These are phyloP conservation scores for Pterois miles DNA, from an alignment of 2,797 vertebrate genomes.

Conservation along the genomic window DNA sequence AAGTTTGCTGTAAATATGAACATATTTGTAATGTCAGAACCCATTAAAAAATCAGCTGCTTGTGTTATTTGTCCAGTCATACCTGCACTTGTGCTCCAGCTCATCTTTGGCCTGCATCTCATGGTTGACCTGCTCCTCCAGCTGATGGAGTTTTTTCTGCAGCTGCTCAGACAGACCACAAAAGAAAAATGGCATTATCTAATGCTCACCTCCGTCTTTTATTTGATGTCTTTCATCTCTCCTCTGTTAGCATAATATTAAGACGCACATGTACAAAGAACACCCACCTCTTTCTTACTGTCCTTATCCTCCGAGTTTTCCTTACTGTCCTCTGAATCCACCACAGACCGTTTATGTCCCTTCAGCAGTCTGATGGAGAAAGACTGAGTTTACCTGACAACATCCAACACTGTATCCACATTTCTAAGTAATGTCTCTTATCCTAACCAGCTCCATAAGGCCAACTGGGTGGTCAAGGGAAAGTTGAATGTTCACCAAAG, in stretches of 20 bases:
- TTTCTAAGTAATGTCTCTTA: background rate
- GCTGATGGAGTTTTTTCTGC: conserved; percentile 87
- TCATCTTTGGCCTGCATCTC: conserved; percentile 96
- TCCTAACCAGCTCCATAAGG: background rate
- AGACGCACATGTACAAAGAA: background rate
- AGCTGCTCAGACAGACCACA: conserved; percentile 84
- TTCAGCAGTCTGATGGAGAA: conserved; percentile 73
- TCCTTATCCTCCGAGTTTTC: conserved; percentile 66
- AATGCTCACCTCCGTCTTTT: background rate
- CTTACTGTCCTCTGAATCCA: conserved; percentile 50
- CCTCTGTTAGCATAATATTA: background rate
- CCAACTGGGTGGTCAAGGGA: background rate
- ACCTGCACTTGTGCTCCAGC: conserved; percentile 95
- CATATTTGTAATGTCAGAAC: background rate
- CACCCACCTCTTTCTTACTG: conserved; percentile 72
- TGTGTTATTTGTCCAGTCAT: conserved; percentile 32
- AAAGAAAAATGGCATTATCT: background rate
- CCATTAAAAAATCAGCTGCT: too few relatives aligned
- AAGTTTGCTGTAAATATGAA: background rate
- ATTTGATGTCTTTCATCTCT: background rate
- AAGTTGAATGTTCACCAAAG: background rate
- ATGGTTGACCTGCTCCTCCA: conserved; percentile 91
- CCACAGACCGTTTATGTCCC: conserved; percentile 34
- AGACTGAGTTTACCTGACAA: conserved; percentile 6
- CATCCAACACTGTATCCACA: background rate